Percentiles rank a stretch among this genome's conserved stretches.
Conservation (phyloP, 1,140 invertebrate genomes). For the Carcinoscorpius rotundicauda region DNA sequence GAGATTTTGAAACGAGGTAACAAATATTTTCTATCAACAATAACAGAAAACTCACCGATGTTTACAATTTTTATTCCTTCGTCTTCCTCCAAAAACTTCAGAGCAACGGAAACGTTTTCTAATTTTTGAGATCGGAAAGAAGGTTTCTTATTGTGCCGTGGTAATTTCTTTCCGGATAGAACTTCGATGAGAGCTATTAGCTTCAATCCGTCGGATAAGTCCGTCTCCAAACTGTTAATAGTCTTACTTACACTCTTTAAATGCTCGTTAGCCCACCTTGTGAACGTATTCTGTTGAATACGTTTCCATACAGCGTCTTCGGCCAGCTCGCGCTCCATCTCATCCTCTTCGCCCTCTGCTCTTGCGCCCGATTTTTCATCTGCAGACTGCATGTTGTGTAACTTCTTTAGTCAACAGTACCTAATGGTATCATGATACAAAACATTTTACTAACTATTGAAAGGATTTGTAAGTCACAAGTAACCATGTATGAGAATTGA, state of each 20-base stretch:
- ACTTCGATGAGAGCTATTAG: constrained; percentile 76
- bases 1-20: too few species aligned
- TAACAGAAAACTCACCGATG: constrained; percentile 66
- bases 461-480: too few species aligned
- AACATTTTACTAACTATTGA: too few species aligned
- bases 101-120: constrained; percentile 73
- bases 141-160: constrained; percentile 74
- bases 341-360: constrained; percentile 44
- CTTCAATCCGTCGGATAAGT: constrained; percentile 71
- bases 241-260: constrained; percentile 65
- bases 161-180: constrained; percentile 63
- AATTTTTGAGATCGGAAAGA: constrained; percentile 67
- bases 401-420: too few species aligned
- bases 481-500: too few species aligned
- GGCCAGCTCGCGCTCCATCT: constrained; percentile 71
- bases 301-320: constrained; percentile 87
- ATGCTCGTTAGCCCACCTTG: constrained; percentile 87
- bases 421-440: too few species aligned
- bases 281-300: constrained; percentile 92
- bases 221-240: constrained; percentile 66
- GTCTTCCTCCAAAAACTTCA: constrained; percentile 74
- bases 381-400: background rate
- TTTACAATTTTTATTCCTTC: constrained; percentile 86
- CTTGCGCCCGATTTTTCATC: constrained; percentile 2
- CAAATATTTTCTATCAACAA: too few species aligned